Conservation (phyloP, 1,140 invertebrate species). For the Euwallacea similis region DNA sequence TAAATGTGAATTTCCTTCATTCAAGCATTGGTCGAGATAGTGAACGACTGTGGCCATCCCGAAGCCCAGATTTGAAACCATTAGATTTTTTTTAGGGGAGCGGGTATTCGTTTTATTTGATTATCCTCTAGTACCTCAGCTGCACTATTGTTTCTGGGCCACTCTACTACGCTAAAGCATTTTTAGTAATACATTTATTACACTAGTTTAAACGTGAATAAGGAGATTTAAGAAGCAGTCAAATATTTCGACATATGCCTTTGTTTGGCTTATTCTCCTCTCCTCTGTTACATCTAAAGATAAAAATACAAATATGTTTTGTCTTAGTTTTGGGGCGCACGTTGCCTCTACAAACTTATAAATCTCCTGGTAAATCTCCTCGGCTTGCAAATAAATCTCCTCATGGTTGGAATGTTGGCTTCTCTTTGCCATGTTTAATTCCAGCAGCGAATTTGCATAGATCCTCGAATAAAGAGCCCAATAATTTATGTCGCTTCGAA, state of each 20-base stretch:
- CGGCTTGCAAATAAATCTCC: slow-evolving; percentile 27
- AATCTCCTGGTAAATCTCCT: slow-evolving; percentile 25
- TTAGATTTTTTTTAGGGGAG: too few relatives aligned
- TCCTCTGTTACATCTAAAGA: slow-evolving; percentile 27
- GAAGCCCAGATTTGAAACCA: too few relatives aligned
- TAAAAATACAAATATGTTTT: slow-evolving; percentile 34
- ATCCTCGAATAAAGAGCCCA: slow-evolving; percentile 3
- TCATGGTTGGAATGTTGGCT: slow-evolving; percentile 16
- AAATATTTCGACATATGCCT: slow-evolving; percentile 10
- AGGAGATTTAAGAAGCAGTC: background rate
- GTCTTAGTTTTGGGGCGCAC: slow-evolving; percentile 21
- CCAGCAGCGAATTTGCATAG: slow-evolving; percentile 20
- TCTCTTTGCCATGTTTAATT: slow-evolving; percentile 29
- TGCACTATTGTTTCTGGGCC: too few relatives aligned
- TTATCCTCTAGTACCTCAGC: too few relatives aligned
- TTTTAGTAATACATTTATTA: too few relatives aligned
- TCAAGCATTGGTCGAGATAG: too few relatives aligned
- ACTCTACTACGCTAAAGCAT: too few relatives aligned
- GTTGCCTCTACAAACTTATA: slow-evolving; percentile 31
- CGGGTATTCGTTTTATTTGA: too few relatives aligned
- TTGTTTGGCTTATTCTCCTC: slow-evolving; percentile 24
- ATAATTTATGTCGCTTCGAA: background rate
- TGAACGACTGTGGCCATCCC: too few relatives aligned
- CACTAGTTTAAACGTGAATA: background rate
- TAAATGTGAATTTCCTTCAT: too few relatives aligned